Percentiles rank a stretch among this genome's conserved stretches.
Evolutionary conservation across 2,888 invertebrate species (phyloP).

Genomic region (Drosophila gaucha): DNA sequence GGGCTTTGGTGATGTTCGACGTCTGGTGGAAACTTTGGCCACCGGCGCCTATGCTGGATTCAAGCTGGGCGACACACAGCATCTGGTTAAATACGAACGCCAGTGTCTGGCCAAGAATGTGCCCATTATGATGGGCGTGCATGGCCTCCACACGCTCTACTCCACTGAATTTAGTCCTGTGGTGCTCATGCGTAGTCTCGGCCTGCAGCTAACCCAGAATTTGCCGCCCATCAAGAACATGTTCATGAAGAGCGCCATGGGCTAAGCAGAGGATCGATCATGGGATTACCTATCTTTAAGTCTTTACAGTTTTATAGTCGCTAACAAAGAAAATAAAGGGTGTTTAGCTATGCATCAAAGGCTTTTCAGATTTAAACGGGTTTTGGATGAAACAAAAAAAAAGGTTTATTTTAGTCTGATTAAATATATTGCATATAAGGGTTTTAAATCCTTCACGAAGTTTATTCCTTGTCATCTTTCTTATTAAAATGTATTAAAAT

Average conservation of each 20-base stretch:
- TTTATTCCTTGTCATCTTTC: too few relatives aligned
- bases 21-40: conserved; percentile 89
- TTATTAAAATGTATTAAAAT: too few relatives aligned
- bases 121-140: conserved; percentile 94
- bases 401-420: neutral
- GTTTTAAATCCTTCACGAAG: too few relatives aligned
- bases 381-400: too few relatives aligned
- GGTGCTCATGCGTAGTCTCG: conserved; percentile 92
- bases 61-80: conserved; percentile 89
- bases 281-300: conserved; percentile 34
- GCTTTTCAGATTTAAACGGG: too few relatives aligned
- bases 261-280: conserved; percentile 56
- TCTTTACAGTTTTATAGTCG: conserved; percentile 43
- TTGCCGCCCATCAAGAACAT: conserved; percentile 88
- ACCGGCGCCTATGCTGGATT: conserved; percentile 90
- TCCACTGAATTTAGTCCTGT: conserved; percentile 89
- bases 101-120: conserved; percentile 93
- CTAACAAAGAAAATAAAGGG: conserved; percentile 15
- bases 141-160: conserved; percentile 94
- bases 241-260: conserved; percentile 82
- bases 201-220: conserved; percentile 92
- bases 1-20: conserved; percentile 96
- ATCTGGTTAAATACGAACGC: conserved; percentile 93
- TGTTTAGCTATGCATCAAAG: conserved; percentile 7
- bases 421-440: too few relatives aligned